Percentiles rank a stretch among this genome's conserved stretches.
Conservation (phyloP, 2,113 vertebrate species). For the Paradisaea rubra region DNA sequence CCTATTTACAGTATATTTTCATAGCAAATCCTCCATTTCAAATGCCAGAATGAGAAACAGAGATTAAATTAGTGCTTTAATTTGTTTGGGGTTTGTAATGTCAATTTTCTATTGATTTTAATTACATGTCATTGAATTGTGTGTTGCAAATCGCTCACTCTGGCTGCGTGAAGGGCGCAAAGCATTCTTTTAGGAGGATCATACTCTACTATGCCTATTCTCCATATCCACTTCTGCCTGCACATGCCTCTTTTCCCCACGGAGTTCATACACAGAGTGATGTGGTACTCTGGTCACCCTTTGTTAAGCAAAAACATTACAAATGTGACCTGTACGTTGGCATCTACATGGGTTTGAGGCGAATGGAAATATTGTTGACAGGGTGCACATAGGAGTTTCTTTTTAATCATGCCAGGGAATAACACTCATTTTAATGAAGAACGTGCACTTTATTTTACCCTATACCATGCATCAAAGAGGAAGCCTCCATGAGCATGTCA, state of each 20-base stretch:
- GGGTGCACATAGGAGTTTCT: not conserved
- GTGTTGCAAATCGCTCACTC: not conserved
- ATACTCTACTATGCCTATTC: not conserved
- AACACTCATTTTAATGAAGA: not conserved
- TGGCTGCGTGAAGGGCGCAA: not conserved
- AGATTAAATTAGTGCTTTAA: slow-evolving; percentile 39
- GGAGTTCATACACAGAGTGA: not conserved
- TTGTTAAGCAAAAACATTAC: not conserved
- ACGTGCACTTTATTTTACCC: not conserved
- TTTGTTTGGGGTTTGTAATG: slow-evolving; percentile 16
- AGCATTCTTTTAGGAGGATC: not conserved
- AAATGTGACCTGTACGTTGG: not conserved
- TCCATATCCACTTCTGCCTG: not conserved
- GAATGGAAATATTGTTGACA: not conserved
- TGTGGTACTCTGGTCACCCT: not conserved
- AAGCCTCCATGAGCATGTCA: not conserved
- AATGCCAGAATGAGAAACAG: slow-evolving; percentile 1
- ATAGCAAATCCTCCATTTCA: not conserved
- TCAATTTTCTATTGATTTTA: slow-evolving; percentile 44
- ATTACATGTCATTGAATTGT: slow-evolving; percentile 12
- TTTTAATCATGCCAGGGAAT: not conserved
- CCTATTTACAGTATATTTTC: not conserved
- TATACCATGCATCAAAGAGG: not conserved
- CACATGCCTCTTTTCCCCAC: not conserved
- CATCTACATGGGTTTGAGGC: not conserved